These are phyloP conservation scores for Philypnodon macrostomus DNA, from an alignment of 2,797 vertebrate species.

Conservation along the genomic window DNA sequence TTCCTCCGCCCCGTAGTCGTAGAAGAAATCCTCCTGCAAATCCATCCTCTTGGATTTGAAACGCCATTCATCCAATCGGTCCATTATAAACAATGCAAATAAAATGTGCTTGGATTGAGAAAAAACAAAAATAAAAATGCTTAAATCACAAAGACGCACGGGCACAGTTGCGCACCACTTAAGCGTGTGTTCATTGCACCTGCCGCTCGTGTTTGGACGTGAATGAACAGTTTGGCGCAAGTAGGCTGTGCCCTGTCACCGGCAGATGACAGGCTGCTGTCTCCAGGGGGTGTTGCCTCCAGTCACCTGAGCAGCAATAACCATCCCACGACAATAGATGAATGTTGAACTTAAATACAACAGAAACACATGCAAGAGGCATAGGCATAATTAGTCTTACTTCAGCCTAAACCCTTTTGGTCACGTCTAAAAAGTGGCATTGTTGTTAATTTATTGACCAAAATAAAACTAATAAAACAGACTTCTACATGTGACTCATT, in stretches of 20 bases:
- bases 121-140: not conserved
- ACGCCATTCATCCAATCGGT: slow-evolving; percentile 58
- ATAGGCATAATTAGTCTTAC: no score
- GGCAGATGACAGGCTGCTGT: slow-evolving; percentile 43
- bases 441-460: no score
- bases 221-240: slow-evolving; percentile 14
- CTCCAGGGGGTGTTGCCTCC: slow-evolving; percentile 24
- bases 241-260: slow-evolving; percentile 44
- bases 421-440: no score
- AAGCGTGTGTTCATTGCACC: slow-evolving; percentile 18
- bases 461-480: no score
- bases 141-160: not conserved
- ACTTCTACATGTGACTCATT: not conserved
- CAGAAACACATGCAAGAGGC: no score
- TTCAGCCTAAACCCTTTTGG: no score
- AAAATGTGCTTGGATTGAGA: not conserved
- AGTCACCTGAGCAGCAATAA: slow-evolving; percentile 59
- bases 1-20: slow-evolving; percentile 69
- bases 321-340: slow-evolving; percentile 16
- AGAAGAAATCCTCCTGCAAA: slow-evolving; percentile 72
- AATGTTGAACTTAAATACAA: no score
- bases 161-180: not conserved
- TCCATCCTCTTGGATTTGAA: slow-evolving; percentile 62
- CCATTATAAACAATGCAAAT: slow-evolving; percentile 50
- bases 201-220: not conserved